Base-by-base conservation (phyloP, 2,888 invertebrate genomes). In the Tridacna crocea region DNA sequence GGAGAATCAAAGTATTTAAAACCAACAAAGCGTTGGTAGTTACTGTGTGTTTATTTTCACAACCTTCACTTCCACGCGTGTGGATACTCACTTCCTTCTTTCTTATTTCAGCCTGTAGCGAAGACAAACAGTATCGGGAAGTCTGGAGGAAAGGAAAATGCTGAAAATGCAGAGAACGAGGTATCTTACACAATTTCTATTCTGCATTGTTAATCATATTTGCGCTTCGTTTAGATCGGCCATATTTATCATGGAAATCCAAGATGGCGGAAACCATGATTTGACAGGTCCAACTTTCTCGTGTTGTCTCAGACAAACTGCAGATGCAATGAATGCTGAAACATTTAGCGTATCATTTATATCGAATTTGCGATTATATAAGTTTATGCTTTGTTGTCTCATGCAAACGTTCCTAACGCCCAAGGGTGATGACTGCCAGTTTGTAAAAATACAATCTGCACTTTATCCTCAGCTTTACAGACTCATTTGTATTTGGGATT, bases 91-190 rank as follows among this genome's bases (percentile, higher is more conserved):
- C 60, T 47, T 77, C 26, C 48, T 60, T 76, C 75, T 70, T 84
- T 72, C 70, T 77, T 72, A 19, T 90, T 91, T 83, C 88, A 92
- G 92, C 88, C 91, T 75, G 87, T 90, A 61, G 82, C 91, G 48
- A 92, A 92, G 85, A 87, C 90, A 24, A 89, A 89, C n/a, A 88
- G 84, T 66, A 89, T 82, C 74, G 85, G 89, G 19, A 92, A 92
- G 83, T 73, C 89, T 51, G 83, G 85, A 24, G 90, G 88, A n/a
- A 92, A 92, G 74, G 92, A 92, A 82, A 88, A 89, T 51, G 78
- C 90, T 46, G 92, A 92, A 78, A 92, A 90, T 87, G 88, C 89
- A 58, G 92, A 92, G 74, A 90, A 88, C 80, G 92, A 92, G 92
- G 92, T 92, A 88, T 82, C 80, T 70, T 24, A 68, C 11, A 47